Evolutionary conservation across 1,140 invertebrate species (phyloP).

Genomic region (Drosophila pandora): DNA sequence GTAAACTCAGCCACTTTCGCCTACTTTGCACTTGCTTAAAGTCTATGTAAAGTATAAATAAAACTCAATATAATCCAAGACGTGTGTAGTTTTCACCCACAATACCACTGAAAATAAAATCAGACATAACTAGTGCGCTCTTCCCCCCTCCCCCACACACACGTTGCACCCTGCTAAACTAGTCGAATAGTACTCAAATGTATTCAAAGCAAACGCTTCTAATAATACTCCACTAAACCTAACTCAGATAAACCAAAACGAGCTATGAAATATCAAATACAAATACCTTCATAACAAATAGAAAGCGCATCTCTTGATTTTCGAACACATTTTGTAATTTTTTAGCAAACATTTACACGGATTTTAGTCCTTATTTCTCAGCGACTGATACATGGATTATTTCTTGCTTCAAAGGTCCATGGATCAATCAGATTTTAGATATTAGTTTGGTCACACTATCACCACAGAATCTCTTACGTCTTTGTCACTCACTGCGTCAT

Average conservation of each 20-base stretch:
- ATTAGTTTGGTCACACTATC: conserved; percentile 11
- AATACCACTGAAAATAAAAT: conserved; percentile 30
- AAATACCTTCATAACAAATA: conserved; percentile 78
- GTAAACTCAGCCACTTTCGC: conserved; percentile 48
- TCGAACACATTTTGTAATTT: conserved; percentile 30
- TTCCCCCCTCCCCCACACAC: conserved; percentile 59
- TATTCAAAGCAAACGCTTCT: conserved; percentile 63
- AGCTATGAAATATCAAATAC: conserved; percentile 81
- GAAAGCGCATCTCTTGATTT: conserved; percentile 72
- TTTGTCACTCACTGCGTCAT: conserved; percentile 39
- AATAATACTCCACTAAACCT: conserved; percentile 63
- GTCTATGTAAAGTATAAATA: conserved; percentile 48
- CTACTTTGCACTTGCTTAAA: conserved; percentile 71
- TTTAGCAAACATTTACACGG: conserved; percentile 16
- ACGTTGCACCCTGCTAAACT: conserved; percentile 69
- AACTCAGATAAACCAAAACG: conserved; percentile 68
- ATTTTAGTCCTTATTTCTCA: not conserved
- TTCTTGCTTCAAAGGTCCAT: conserved; percentile 8
- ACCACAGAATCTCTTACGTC: conserved; percentile 7
- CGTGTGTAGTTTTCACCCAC: conserved; percentile 77
- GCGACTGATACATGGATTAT: conserved; percentile 15
- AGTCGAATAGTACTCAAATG: conserved; percentile 61
- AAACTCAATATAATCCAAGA: conserved; percentile 53
- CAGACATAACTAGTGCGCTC: conserved; percentile 65
- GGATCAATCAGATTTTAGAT: conserved; percentile 13